phyloP scores from a whole-genome alignment of 2,888 invertebrate genomes.

The Acanthosepion pharaonis region DNA sequence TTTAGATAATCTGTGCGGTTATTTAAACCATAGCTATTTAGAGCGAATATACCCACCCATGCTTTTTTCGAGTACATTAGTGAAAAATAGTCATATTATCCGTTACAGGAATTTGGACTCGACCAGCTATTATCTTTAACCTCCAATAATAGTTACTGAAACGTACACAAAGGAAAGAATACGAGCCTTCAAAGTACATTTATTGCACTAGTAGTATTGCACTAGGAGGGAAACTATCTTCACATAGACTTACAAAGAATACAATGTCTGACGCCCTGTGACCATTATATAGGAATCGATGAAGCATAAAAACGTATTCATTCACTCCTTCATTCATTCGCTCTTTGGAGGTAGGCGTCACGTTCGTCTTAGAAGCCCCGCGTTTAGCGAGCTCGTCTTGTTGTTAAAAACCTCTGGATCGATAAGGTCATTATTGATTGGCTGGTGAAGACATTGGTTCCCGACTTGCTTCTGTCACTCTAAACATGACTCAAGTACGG shows the following conservation, averaged over 20 bases:
- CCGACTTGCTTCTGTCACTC: background rate
- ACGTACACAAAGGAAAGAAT: too few relatives aligned
- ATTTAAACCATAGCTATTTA: too few relatives aligned
- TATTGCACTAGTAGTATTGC: background rate
- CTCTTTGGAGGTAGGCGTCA: background rate
- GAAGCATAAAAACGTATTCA: background rate
- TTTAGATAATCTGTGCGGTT: too few relatives aligned
- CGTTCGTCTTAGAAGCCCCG: background rate
- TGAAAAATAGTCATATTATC: too few relatives aligned
- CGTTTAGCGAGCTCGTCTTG: background rate
- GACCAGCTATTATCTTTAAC: too few relatives aligned
- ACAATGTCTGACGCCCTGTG: background rate
- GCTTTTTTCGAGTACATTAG: too few relatives aligned
- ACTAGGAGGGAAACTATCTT: background rate
- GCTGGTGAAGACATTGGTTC: background rate
- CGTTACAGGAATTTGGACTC: too few relatives aligned
- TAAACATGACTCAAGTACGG: background rate
- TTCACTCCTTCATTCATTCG: background rate
- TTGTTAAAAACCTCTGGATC: background rate
- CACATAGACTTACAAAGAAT: background rate
- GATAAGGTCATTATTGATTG: conserved; percentile 13
- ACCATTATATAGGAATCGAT: conserved; percentile 2
- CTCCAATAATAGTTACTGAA: too few relatives aligned
- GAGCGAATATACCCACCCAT: too few relatives aligned
- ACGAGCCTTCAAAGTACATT: background rate